These are phyloP conservation scores for Strigamia maritima DNA, from an alignment of 2,888 invertebrate genomes.

Conservation along the genomic window DNA sequence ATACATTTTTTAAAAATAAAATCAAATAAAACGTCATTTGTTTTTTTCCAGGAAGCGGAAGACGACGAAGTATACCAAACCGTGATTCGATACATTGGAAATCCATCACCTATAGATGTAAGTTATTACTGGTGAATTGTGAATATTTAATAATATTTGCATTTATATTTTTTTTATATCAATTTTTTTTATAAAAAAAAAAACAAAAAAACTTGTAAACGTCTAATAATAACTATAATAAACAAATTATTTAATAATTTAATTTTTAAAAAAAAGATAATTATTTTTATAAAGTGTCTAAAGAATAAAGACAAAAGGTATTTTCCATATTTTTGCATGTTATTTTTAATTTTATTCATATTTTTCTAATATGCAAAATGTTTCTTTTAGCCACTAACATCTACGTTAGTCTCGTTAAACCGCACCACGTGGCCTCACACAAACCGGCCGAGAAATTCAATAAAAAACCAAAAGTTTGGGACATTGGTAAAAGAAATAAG, in stretches of 20 bases:
- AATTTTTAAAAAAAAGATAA: not conserved
- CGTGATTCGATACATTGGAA: conserved; percentile 33
- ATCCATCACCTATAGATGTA: conserved; percentile 35
- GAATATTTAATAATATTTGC: too few species aligned
- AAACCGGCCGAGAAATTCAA: not conserved
- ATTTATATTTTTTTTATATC: too few species aligned
- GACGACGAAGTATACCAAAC: conserved; percentile 42
- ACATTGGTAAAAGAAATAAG: conserved; percentile 36
- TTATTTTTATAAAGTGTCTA: not conserved
- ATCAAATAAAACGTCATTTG: too few species aligned
- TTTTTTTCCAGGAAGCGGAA: conserved; percentile 38
- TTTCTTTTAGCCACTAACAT: conserved; percentile 6
- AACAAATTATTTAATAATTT: conserved; percentile 9
- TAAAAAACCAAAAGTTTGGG: conserved; percentile 37
- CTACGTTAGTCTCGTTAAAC: conserved; percentile 31
- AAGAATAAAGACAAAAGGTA: not conserved
- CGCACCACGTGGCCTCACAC: conserved; percentile 36
- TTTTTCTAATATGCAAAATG: not conserved
- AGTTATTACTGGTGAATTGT: conserved; percentile 2
- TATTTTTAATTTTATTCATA: not conserved
- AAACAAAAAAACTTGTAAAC: too few species aligned
- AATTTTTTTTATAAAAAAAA: too few species aligned
- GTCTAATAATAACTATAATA: not conserved
- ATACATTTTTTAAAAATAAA: too few species aligned
- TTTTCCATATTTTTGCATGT: not conserved